Conservation (phyloP, 2,888 invertebrate genomes). For the Mylabris sibirica region DNA sequence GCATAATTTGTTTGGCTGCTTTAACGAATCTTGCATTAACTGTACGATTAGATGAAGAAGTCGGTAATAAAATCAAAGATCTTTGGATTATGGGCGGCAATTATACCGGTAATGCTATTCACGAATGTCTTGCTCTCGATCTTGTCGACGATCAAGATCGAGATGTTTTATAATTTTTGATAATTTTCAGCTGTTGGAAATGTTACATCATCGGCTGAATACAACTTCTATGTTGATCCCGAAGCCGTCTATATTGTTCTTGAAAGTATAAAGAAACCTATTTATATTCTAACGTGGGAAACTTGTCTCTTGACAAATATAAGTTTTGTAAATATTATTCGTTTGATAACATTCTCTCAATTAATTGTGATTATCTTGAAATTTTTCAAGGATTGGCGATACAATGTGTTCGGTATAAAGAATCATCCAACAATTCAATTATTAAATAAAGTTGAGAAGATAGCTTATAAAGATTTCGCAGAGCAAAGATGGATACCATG, state of each 20-base stretch:
- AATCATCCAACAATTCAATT: conserved; percentile 22
- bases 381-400: conserved; percentile 29
- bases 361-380: background rate
- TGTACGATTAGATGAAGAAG: conserved; percentile 71
- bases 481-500: conserved; percentile 19
- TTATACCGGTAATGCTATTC: conserved; percentile 67
- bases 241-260: conserved; percentile 80
- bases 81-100: conserved; percentile 84
- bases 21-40: conserved; percentile 83
- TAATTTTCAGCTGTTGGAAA: conserved; percentile 66
- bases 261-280: conserved; percentile 65
- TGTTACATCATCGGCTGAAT: conserved; percentile 71
- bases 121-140: background rate
- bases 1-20: conserved; percentile 74
- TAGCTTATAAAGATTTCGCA: conserved; percentile 1
- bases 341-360: background rate
- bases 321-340: conserved; percentile 55
- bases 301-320: conserved; percentile 51
- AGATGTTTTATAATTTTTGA: background rate
- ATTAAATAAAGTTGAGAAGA: conserved; percentile 22
- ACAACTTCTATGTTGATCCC: conserved; percentile 79
- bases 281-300: conserved; percentile 77
- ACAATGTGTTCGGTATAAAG: conserved; percentile 23
- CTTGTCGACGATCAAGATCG: background rate
- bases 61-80: conserved; percentile 70